A percentile compares a stretch with the other conserved stretches of the same genome.
phyloP scores from a whole-genome alignment of 2,113 vertebrate species.

The Anoplopoma fimbria region DNA sequence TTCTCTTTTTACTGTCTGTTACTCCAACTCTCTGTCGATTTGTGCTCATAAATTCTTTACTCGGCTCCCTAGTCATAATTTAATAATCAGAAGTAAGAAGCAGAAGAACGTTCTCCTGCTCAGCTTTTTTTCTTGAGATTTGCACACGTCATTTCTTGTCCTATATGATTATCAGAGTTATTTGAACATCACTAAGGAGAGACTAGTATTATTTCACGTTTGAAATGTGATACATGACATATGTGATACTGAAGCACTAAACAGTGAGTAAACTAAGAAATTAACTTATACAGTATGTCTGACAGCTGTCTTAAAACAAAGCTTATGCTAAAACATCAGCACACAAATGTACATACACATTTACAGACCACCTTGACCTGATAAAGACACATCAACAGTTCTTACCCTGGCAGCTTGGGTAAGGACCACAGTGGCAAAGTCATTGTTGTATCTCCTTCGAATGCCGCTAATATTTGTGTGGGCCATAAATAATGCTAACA shows the following conservation, averaged over 20 bases:
- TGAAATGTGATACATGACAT: constrained; percentile 37
- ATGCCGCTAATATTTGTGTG: constrained; percentile 95
- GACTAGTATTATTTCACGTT: constrained; percentile 32
- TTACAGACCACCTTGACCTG: constrained; percentile 82
- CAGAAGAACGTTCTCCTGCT: constrained; percentile 39
- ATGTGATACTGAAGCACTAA: constrained; percentile 29
- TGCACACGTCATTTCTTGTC: constrained; percentile 50
- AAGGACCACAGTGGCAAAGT: constrained; percentile 82
- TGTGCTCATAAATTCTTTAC: constrained; percentile 78
- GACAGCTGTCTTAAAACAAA: constrained; percentile 41
- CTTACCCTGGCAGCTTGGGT: constrained; percentile 67
- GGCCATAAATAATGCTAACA: constrained; percentile 93
- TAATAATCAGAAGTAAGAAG: constrained; percentile 76
- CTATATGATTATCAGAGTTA: constrained; percentile 39
- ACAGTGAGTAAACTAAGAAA: constrained; percentile 7
- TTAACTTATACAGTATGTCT: neutral
- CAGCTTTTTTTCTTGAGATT: constrained; percentile 51
- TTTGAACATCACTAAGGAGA: constrained; percentile 37
- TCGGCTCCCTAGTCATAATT: constrained; percentile 75
- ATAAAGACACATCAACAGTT: constrained; percentile 77
- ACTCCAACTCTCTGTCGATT: constrained; percentile 74
- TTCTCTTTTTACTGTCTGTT: constrained; percentile 69
- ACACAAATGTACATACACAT: constrained; percentile 43
- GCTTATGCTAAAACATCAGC: constrained; percentile 31
- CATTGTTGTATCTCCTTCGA: constrained; percentile 81